Base-by-base conservation (phyloP, 2,888 invertebrate genomes). In the Bedellia somnulentella region DNA sequence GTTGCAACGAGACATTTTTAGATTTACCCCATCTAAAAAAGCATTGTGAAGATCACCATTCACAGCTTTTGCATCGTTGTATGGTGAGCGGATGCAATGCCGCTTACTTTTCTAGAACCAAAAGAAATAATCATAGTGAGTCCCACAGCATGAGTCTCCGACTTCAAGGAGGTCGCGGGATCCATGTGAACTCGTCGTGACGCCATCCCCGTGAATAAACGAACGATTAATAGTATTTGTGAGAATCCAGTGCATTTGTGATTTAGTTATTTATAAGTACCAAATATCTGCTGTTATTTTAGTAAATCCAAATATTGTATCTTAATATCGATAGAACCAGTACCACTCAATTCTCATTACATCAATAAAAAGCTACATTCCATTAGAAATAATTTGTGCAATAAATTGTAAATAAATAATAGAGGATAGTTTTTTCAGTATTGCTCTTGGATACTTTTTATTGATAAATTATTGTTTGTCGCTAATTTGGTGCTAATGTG, bases 21-120 rank as follows among this genome's bases (percentile, higher is more conserved):
- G 84, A 83, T 47, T 61, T 82, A 27, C 57, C 77, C 10, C 75
- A 80, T 29, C 64, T 88, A 37, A 85, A 86, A 53, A 81, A 85
- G 40, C 89, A 89, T 60, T 87, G 86, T 64, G 86, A 87, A 57
- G 78, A 71, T 37, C 64, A 79, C 28, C 89, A 89, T 50, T 55
- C 73, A 17, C 78, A 81, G 34, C 85, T 88, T 34, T 80, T 88
- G 63, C 85, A 84, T 46, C 79, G 82, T 37, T 90, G 90, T 64
- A 83, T 85, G n/a, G 76, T 87, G 29, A 80, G 80, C 34, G 88
- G 88, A 9, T 89, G 90, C 60, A 83, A 82, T 29, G 85, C 87
- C 44, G 83, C 87, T 27, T 91, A 90, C 62, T 83, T 86, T 36
- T 88, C 89, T 8, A 79, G 86, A 42, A 87, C 88, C 38, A 85